Conservation (phyloP, 1,140 invertebrate species). For the Cardiocondyla obscurior region DNA sequence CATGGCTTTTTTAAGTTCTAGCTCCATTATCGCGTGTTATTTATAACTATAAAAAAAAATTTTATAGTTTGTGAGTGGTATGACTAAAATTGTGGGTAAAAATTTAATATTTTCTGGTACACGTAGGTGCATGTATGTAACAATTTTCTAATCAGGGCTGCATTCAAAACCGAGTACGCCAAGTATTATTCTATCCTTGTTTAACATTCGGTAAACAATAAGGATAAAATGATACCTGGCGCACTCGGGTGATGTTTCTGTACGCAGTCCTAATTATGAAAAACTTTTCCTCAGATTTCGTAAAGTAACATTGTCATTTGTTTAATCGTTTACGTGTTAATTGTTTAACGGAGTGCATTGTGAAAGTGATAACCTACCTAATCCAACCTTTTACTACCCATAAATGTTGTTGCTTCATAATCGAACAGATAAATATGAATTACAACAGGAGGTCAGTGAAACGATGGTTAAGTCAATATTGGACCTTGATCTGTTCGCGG, state of each 20-base stretch:
- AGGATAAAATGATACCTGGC: too few species aligned
- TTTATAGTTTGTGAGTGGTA: conserved; percentile 29
- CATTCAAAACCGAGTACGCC: too few species aligned
- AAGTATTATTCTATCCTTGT: too few species aligned
- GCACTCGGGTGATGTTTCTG: too few species aligned
- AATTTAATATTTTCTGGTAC: neutral
- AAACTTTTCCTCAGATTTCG: neutral
- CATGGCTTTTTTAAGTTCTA: conserved; percentile 51
- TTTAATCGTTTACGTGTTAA: neutral
- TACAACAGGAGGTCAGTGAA: conserved; percentile 69
- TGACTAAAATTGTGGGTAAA: conserved; percentile 9
- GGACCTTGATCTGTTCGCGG: conserved; percentile 63
- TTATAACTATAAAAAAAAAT: neutral
- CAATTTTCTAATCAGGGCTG: neutral
- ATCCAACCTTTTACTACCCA: neutral
- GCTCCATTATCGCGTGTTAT: conserved; percentile 17
- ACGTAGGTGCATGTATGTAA: conserved; percentile 49
- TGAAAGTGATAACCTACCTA: neutral
- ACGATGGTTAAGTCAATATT: conserved; percentile 72
- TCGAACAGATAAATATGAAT: conserved; percentile 67
- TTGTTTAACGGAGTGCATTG: neutral
- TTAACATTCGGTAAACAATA: too few species aligned
- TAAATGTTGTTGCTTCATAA: conserved; percentile 35
- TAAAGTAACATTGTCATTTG: neutral
- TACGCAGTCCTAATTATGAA: neutral